phyloP scores from a whole-genome alignment of 2,888 invertebrate genomes.

The Andrena praecox region DNA sequence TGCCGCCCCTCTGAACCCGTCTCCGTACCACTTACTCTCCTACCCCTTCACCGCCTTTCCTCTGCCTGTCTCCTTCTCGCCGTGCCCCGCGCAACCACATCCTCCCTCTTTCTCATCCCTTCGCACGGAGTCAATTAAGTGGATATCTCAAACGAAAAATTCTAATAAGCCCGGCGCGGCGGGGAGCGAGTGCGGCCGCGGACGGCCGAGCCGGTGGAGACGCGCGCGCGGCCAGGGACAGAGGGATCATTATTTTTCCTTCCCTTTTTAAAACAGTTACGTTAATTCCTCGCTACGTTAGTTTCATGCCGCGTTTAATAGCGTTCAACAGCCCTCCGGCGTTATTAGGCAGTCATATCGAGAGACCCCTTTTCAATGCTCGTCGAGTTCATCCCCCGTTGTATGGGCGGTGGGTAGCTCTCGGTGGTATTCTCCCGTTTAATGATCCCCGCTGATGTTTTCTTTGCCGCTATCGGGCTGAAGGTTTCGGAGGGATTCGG shows the following conservation, averaged over 20 bases:
- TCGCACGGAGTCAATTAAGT: constrained; percentile 68
- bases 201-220: constrained; percentile 8
- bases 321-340: constrained; percentile 25
- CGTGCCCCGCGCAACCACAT: constrained; percentile 1
- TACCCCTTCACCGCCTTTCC: constrained; percentile 32
- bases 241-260: constrained; percentile 53
- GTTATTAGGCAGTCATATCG: constrained; percentile 22
- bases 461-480: neutral
- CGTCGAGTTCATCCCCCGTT: neutral
- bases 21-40: constrained; percentile 45
- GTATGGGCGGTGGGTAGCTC: neutral
- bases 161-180: constrained; percentile 65
- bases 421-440: neutral
- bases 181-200: constrained; percentile 39
- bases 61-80: neutral
- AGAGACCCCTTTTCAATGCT: neutral
- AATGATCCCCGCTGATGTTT: neutral
- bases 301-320: constrained; percentile 54
- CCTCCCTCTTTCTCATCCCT: constrained; percentile 47
- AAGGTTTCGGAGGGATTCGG: too few species aligned
- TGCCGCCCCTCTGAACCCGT: constrained; percentile 24
- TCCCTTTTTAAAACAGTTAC: constrained; percentile 39
- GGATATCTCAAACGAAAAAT: constrained; percentile 73
- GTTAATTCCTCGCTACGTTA: constrained; percentile 48
- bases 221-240: neutral